phyloP scores from a whole-genome alignment of 2,888 invertebrate species.

The Dendrolimus houi region DNA sequence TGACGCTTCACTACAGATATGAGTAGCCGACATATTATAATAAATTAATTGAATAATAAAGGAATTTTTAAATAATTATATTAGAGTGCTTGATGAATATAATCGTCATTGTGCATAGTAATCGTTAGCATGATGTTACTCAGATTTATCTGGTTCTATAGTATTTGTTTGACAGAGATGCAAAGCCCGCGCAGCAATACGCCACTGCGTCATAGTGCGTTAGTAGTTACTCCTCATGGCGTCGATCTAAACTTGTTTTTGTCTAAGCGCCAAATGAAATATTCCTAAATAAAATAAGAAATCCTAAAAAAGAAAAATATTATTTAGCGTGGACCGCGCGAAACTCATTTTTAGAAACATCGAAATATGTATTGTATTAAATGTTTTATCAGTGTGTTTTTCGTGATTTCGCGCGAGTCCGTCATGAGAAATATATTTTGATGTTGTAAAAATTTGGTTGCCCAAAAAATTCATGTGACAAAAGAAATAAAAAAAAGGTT shows the following conservation, averaged over 20 bases:
- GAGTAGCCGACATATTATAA: slow-evolving; percentile 58
- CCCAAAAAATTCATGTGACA: slow-evolving; percentile 37
- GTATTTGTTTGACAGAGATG: slow-evolving; percentile 29
- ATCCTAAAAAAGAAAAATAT: slow-evolving; percentile 27
- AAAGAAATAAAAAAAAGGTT: slow-evolving; percentile 38
- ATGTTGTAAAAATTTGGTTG: slow-evolving; percentile 38
- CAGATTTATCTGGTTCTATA: slow-evolving; percentile 45
- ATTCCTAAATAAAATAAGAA: slow-evolving; percentile 38
- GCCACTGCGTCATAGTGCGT: slow-evolving; percentile 12
- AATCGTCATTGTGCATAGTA: slow-evolving; percentile 74
- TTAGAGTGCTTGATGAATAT: slow-evolving; percentile 73
- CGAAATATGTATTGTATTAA: background rate
- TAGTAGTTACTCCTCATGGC: slow-evolving; percentile 12
- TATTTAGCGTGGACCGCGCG: slow-evolving; percentile 41
- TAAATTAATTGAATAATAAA: slow-evolving; percentile 52
- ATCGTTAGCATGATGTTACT: slow-evolving; percentile 68
- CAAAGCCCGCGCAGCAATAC: slow-evolving; percentile 16
- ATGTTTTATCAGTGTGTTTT: slow-evolving; percentile 7
- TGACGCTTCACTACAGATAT: slow-evolving; percentile 65
- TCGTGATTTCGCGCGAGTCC: slow-evolving; percentile 23
- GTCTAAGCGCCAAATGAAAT: slow-evolving; percentile 4
- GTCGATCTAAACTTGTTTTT: slow-evolving; percentile 6
- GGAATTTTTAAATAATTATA: slow-evolving; percentile 55
- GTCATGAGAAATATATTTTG: slow-evolving; percentile 26
- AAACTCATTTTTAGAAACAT: slow-evolving; percentile 7